Evolutionary conservation across 2,888 invertebrate species (phyloP), one percentile per base, ranked within the genome.

Genomic region (Melipona bicolor): DNA sequence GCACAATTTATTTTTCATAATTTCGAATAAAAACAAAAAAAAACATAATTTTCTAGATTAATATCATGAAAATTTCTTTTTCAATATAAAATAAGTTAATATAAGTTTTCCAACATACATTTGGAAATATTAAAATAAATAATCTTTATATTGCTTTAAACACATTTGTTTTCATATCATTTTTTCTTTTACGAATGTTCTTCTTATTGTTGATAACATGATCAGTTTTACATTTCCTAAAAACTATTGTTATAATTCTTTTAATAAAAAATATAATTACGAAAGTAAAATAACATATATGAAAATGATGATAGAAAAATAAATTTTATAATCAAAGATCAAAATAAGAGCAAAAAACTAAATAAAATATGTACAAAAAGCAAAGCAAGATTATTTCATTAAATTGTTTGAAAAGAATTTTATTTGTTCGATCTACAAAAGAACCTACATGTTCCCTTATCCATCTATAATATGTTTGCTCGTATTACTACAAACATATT

Each of bases 401-500:
- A 19, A 19, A n/a, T 24, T 32, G 15, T 21, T 50, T 2, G 2
- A 15, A 9, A 52, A n/a, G 19, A 62, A 27, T 62, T 73, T 36
- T 52, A 24, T 64, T 73, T 73, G 59, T 19, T 3, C 49, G 9
- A 43, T 6, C 24, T 61, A 72, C 15, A 54, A 77, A 72, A 17
- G 24, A 68, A 70, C 67, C 9, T 43, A 43, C 43, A 9, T 59
- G 62, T 67, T 49, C 21, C 54, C 67, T 77, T 72, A 59, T 77
- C 49, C 27, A 21, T 36, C 56, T 71, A 52, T 27, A 27, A 27
- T 27, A 27, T 68, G 67, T 64, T 43, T 19, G 6, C 54, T 68
- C 81, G 21, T 19, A 36, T 68, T 27, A 52, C 68, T 65, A 21
- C 50, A 59, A 52, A 77, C 73, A 73, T 79, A 59, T 84, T 81